These are phyloP conservation scores for Tinea semifulvella DNA, from an alignment of 2,888 invertebrate species.

Conservation along the genomic window DNA sequence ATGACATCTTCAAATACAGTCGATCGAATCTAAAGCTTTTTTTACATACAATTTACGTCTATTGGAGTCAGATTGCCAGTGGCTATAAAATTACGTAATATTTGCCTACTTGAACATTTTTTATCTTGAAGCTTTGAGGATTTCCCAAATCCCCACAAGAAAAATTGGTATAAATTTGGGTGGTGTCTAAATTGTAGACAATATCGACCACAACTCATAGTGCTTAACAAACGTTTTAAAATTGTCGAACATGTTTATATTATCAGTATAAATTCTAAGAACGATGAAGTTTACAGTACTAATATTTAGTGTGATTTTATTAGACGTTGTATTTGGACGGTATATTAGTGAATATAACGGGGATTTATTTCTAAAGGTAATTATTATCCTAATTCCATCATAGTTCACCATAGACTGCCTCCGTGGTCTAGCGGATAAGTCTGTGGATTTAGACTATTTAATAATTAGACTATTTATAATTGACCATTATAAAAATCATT, in stretches of 20 bases:
- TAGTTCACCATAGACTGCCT: too few species aligned
- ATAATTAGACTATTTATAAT: too few species aligned
- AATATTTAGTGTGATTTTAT: not conserved
- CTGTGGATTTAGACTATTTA: too few species aligned
- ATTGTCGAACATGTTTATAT: not conserved
- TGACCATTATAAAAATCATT: too few species aligned
- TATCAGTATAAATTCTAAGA: not conserved
- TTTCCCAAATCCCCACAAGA: constrained; percentile 1
- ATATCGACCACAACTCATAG: not conserved
- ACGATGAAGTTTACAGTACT: constrained; percentile 5
- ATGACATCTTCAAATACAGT: too few species aligned
- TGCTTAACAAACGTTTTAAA: not conserved
- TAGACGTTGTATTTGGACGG: not conserved
- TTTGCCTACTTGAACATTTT: constrained; percentile 6
- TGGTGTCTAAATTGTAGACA: not conserved
- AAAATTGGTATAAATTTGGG: not conserved
- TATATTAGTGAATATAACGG: too few species aligned
- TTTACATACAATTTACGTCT: too few species aligned
- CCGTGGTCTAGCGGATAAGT: too few species aligned
- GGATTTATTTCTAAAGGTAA: not conserved
- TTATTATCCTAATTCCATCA: too few species aligned
- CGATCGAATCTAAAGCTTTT: too few species aligned
- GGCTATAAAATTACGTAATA: constrained; percentile 7
- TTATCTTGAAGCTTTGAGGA: not conserved
- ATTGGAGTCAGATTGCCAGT: not conserved